phyloP scores from a whole-genome alignment of 2,888 invertebrate species.

The Ochropleura leucogaster region DNA sequence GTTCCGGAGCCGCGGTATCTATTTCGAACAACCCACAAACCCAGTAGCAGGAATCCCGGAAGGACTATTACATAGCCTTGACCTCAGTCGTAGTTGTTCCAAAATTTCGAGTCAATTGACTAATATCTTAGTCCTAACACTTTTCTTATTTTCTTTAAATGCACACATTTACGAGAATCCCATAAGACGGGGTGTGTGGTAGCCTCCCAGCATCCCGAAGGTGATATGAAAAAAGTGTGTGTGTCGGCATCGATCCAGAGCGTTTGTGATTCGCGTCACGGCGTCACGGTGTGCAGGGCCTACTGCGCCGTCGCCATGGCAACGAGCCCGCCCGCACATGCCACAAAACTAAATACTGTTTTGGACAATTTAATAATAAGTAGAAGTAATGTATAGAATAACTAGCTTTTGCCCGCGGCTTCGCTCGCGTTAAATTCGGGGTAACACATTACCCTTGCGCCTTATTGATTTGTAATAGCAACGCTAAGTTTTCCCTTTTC shows the following conservation, averaged over 20 bases:
- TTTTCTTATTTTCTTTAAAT: constrained; percentile 12
- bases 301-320: constrained; percentile 86
- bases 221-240: constrained; percentile 67
- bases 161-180: constrained; percentile 13
- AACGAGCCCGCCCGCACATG: constrained; percentile 71
- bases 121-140: not conserved
- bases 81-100: not conserved
- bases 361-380: constrained; percentile 14
- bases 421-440: too few relatives aligned
- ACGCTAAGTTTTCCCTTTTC: too few relatives aligned
- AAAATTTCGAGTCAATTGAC: not conserved
- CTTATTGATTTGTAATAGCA: too few relatives aligned
- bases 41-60: too few relatives aligned
- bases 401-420: too few relatives aligned
- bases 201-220: constrained; percentile 53
- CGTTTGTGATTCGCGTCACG: constrained; percentile 88
- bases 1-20: too few relatives aligned
- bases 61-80: not conserved
- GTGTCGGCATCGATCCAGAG: constrained; percentile 79
- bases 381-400: not conserved
- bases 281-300: constrained; percentile 86
- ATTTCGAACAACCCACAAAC: too few relatives aligned
- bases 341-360: constrained; percentile 22
- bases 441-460: too few relatives aligned
- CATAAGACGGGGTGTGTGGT: constrained; percentile 52